Percentiles rank a stretch among this genome's conserved stretches.
Conservation (phyloP, 2,888 invertebrate species). For the Blastobasis lacticolella region DNA sequence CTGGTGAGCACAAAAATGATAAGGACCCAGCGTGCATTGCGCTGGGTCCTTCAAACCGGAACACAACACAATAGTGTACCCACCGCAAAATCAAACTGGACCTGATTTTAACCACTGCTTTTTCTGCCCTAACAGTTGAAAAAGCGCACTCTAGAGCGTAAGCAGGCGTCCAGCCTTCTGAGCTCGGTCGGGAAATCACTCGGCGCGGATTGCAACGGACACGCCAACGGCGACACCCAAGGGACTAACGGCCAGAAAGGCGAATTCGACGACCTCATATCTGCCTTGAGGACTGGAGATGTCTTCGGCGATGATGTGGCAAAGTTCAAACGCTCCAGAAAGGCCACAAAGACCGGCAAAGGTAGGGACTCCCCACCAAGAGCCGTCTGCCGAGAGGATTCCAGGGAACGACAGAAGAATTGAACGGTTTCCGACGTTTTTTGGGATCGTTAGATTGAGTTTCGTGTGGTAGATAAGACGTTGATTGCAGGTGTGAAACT, state of each 20-base stretch:
- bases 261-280: conserved; percentile 97
- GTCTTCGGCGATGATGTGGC: conserved; percentile 97
- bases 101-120: neutral
- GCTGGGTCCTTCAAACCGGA: too few species aligned
- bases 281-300: conserved; percentile 93
- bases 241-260: conserved; percentile 78
- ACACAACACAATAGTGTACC: too few species aligned
- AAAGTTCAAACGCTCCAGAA: conserved; percentile 79
- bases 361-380: conserved; percentile 64
- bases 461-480: too few species aligned
- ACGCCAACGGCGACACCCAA: conserved; percentile 47
- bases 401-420: conserved; percentile 63
- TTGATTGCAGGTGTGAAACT: too few species aligned
- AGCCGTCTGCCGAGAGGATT: conserved; percentile 58
- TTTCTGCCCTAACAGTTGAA: conserved; percentile 71
- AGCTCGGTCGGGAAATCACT: conserved; percentile 83
- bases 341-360: conserved; percentile 59
- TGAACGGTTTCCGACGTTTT: conserved; percentile 21
- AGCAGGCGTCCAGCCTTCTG: conserved; percentile 85
- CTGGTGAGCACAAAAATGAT: too few species aligned
- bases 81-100: neutral
- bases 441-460: too few species aligned
- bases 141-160: conserved; percentile 90
- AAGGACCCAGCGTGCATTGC: too few species aligned
- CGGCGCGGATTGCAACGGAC: conserved; percentile 70